phyloP scores from a whole-genome alignment of 2,888 invertebrate species.

The Melipona beecheii region DNA sequence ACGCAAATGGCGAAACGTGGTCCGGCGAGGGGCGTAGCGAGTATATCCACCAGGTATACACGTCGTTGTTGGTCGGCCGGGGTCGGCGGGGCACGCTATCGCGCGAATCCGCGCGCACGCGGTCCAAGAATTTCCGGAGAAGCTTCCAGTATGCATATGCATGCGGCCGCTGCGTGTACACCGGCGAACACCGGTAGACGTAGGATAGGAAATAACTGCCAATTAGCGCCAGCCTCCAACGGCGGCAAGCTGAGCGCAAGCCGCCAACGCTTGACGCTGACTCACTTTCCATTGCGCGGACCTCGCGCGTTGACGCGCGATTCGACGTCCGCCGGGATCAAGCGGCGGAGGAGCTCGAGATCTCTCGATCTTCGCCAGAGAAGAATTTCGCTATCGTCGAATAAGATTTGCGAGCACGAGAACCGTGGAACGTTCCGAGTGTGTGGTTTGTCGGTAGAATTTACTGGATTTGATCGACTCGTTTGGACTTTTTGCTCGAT shows the following conservation, averaged over 20 bases:
- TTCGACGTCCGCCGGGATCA: slow-evolving; percentile 3
- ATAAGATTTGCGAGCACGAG: background rate
- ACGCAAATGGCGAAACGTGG: slow-evolving; percentile 55
- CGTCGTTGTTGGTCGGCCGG: background rate
- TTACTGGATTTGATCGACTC: too few species aligned
- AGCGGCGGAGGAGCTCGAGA: background rate
- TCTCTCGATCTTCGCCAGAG: background rate
- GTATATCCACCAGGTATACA: background rate
- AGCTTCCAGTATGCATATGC: slow-evolving; percentile 66
- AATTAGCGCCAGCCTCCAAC: slow-evolving; percentile 69
- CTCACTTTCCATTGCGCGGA: slow-evolving; percentile 59
- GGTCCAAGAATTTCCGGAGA: slow-evolving; percentile 69
- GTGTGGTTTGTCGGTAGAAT: background rate
- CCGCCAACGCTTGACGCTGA: slow-evolving; percentile 47
- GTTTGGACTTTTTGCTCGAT: too few species aligned
- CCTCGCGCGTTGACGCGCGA: background rate
- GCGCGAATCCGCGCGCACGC: slow-evolving; percentile 67
- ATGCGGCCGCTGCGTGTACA: slow-evolving; percentile 64
- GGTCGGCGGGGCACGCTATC: slow-evolving; percentile 68
- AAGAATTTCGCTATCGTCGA: background rate
- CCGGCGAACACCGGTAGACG: slow-evolving; percentile 63
- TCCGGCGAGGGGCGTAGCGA: slow-evolving; percentile 32
- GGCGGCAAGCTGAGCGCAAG: slow-evolving; percentile 50
- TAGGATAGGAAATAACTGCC: slow-evolving; percentile 76
- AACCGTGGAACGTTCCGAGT: background rate